Evolutionary conservation across 2,888 invertebrate genomes (phyloP).

Genomic region (Merodon equestris): DNA sequence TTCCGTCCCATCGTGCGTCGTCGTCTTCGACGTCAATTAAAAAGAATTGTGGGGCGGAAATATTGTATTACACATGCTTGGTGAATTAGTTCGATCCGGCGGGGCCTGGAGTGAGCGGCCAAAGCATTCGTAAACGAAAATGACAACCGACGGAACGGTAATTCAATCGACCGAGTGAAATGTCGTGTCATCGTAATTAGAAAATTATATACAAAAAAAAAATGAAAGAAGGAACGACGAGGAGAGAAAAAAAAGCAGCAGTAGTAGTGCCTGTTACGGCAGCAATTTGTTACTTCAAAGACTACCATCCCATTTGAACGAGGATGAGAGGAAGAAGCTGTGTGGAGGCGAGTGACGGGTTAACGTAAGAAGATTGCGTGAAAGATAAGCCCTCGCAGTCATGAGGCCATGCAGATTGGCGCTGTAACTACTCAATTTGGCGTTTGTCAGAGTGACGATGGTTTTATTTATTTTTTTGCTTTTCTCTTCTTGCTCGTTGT

Average conservation of each 20-base stretch:
- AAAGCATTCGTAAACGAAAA: neutral
- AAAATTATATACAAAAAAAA: slow-evolving; percentile 40
- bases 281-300: slow-evolving; percentile 22
- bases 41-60: slow-evolving; percentile 64
- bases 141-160: slow-evolving; percentile 9
- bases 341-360: neutral
- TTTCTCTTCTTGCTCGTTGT: neutral
- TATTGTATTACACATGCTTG: slow-evolving; percentile 65
- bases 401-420: slow-evolving; percentile 20
- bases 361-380: slow-evolving; percentile 15
- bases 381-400: slow-evolving; percentile 26
- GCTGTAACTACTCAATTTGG: slow-evolving; percentile 43
- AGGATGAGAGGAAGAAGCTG: neutral
- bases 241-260: too few species aligned
- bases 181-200: slow-evolving; percentile 67
- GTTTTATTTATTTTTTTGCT: neutral
- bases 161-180: slow-evolving; percentile 64
- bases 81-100: slow-evolving; percentile 14
- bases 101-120: slow-evolving; percentile 2
- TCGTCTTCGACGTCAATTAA: slow-evolving; percentile 55
- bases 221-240: neutral
- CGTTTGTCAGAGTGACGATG: slow-evolving; percentile 13
- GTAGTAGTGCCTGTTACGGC: too few species aligned
- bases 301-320: neutral
- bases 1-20: too few species aligned